Conservation (phyloP, 2,888 invertebrate genomes). For the Orthonychiurus folsomi region DNA sequence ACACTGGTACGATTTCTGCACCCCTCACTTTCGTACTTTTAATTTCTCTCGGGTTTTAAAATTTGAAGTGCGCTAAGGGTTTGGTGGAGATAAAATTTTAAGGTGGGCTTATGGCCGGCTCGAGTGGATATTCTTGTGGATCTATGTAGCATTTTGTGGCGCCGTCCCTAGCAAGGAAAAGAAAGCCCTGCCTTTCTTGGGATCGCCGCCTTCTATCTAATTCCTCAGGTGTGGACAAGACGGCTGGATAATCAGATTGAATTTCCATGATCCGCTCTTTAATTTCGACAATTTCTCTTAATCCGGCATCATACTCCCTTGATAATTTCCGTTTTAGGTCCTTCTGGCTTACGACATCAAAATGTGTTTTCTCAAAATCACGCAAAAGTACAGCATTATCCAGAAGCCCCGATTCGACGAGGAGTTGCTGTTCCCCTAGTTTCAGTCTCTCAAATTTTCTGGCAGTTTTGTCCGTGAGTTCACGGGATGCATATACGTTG, state of each 20-base stretch:
- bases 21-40: too few species aligned
- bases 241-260: neutral
- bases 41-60: too few species aligned
- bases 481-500: constrained; percentile 16
- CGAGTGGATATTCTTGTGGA: too few species aligned
- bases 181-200: too few species aligned
- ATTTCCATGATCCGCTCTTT: neutral
- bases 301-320: neutral
- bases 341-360: constrained; percentile 10
- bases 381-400: constrained; percentile 21
- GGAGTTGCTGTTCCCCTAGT: constrained; percentile 13
- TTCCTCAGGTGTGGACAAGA: neutral
- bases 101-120: too few species aligned
- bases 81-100: too few species aligned
- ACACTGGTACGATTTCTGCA: too few species aligned
- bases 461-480: constrained; percentile 12
- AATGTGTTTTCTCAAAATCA: constrained; percentile 22
- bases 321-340: constrained; percentile 17
- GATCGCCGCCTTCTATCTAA: too few species aligned
- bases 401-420: constrained; percentile 22
- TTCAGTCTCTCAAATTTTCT: constrained; percentile 13
- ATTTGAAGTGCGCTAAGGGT: too few species aligned
- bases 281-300: constrained; percentile 5
- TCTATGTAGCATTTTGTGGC: too few species aligned
- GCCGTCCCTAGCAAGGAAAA: too few species aligned